Evolutionary conservation across 2,113 vertebrate genomes (phyloP), one percentile per base, ranked within the genome.

Genomic region (Smithornis capensis): DNA sequence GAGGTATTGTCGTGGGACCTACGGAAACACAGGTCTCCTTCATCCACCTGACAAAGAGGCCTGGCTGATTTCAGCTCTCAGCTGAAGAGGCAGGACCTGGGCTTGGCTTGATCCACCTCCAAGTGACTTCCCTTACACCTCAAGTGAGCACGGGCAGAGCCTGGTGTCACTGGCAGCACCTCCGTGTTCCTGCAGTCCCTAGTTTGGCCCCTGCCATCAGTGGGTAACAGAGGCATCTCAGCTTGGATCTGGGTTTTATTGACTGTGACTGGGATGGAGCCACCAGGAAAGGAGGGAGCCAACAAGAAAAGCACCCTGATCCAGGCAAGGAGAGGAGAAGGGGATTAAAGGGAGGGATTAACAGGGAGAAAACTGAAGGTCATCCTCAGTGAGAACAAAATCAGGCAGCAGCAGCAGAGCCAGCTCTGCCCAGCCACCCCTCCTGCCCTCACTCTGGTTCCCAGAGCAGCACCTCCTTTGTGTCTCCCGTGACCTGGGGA

Each of bases 401-500:
- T 11, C 95, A 98, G 97, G 97, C 97, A 94, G 96, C 75, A 63
- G 92, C 91, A 93, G 94, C 50, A 87, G 92, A 97, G 97, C 96
- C 71, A 74, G 97, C 93, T 96, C 87, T 87, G 84, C 69, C 93
- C 18, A 5, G 47, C 79, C 14, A 15, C 75, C 80, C 89, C 77
- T 55, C 62, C 76, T 44, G 63, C 57, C 89, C 95, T 95, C 70
- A 49, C 92, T 89, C 85, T 7, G 50, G 97, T 97, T 98, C 97
- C 97, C 98, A 81, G 94, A 15, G 98, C 75, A 84, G 97, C 98
- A 97, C 87, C 96, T 98, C 97, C 97, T 98, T 98, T 98, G 98
- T 98, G 98, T 98, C 98, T 98, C 97, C 96, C 11, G 73, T 99
- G 99, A 98, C 98, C 98, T 97, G 87, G 97, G 98, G 98, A 98